Base-by-base conservation (phyloP, 2,797 vertebrate genomes). In the Artibeus lituratus region DNA sequence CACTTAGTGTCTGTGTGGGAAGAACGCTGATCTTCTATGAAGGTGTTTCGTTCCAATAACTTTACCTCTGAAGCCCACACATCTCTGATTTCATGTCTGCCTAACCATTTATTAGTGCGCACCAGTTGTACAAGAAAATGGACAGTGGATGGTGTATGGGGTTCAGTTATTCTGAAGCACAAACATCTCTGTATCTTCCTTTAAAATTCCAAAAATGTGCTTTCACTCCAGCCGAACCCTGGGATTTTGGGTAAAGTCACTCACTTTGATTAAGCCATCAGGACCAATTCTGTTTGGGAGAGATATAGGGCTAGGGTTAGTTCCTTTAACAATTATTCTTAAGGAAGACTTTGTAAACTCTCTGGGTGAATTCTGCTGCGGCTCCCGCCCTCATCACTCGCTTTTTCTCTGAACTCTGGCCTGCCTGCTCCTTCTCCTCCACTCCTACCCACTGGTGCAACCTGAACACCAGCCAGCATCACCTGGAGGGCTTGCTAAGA, bases 211-310 rank as follows among this genome's bases (percentile, higher is more conserved):
- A 82, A 94, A 97, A 94, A 37, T 37, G 95, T 55, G 77, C 51
- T 85, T 84, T 96, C 98, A 98, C 77, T 98, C 97, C 97, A 98
- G 97, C 69, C 94, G 96, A 96, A 98, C 97, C 59, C 96, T 97
- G 59, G 98, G 98, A 83, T 98, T 98, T 97, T 98, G 98, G 91
- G 96, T 98, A 95, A 98, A 98, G 96, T 98, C 98, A 77, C 67
- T 97, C 97, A 98, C 98, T 83, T 97, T 98, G 97, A 98, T 98
- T 96, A 98, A 95, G 70, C 98, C 98, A 91, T 98, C 98, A 70
- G 97, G 97, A 86, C 97, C 98, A 94, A 98, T 98, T 93, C 98
- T 98, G 97, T 97, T 91, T 89, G 94, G 94, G 59, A 37, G 92
- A 91, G 85, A 96, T 96, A 95, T 15, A 90, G 10, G 84, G 44